Base-by-base conservation (phyloP, 2,113 vertebrate species). In the Stigmatopora nigra region DNA sequence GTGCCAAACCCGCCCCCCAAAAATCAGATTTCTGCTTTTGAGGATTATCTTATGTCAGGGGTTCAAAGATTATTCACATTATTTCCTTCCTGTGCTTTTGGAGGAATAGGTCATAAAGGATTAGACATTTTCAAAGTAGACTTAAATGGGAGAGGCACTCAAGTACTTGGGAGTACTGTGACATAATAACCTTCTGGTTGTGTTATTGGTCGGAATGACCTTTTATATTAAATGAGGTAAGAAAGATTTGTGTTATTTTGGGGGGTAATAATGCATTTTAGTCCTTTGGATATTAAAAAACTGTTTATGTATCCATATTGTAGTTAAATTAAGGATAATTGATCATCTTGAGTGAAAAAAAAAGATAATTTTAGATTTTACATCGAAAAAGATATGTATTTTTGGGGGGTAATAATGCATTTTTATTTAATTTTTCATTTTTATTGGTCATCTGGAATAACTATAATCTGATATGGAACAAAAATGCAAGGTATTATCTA, bases 21-120 rank as follows among this genome's bases (percentile, higher is more conserved):
- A 75, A 65, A 82, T 81, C 65, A 66, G 76, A 85, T 81, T 47
- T 17, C 73, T 73, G 68, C 55, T 76, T 78, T 65, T 73, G 66
- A 83, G 84, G 78, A 86, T 84, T 67, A 81, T 71, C 82, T 83
- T 82, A 3, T 62, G 69, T 61, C 17, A 31, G 47, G 49, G 22
- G 41, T 63, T 31, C 48, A 61, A 60, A 79, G 68, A 67, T 65
- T 35, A 73, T 49, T 38, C 64, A 60, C 63, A 72, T 49, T 62
- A 57, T 61, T 67, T 59, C 11, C 55, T 71, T 49, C 56, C 51
- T 72, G 31, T 64, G 11, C 53, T 73, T 64, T 66, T 61, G 14
- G 53, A 46, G 45, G 64, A 19, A 53, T 47, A 71, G 35, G 70
- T 60, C 57, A 48, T 5, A 63, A 55, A 22, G 59, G 38, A 61